Conservation (phyloP, 2,888 invertebrate genomes). For the Clistopyga incitator region DNA sequence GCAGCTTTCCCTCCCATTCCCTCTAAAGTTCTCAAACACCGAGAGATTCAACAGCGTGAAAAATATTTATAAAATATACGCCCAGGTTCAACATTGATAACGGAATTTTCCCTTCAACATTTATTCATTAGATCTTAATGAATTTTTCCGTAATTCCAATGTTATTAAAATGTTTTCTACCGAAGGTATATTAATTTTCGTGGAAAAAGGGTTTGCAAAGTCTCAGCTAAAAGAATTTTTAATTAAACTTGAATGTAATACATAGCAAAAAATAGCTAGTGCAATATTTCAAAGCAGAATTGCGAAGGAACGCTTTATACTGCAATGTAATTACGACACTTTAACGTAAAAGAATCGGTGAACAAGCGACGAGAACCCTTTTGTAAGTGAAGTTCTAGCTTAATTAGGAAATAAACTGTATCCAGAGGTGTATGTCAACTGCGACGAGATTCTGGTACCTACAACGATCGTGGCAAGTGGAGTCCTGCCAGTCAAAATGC, state of each 20-base stretch:
- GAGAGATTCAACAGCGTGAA: not conserved
- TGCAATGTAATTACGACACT: not conserved
- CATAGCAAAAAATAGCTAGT: not conserved
- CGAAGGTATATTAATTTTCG: not conserved
- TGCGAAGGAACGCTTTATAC: not conserved
- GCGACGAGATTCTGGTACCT: not conserved
- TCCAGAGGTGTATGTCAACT: not conserved
- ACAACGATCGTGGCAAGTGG: not conserved
- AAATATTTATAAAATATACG: not conserved
- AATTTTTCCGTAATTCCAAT: not conserved
- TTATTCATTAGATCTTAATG: not conserved
- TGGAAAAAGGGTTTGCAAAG: not conserved
- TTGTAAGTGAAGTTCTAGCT: not conserved
- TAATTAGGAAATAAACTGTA: slow-evolving; percentile 15
- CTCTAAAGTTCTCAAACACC: not conserved
- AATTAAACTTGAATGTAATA: not conserved
- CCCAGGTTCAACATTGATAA: not conserved
- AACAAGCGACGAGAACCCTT: not conserved
- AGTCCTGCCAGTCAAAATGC: not conserved
- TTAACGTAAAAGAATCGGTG: not conserved
- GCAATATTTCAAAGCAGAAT: not conserved
- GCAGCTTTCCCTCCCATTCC: not conserved
- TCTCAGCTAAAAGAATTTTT: not conserved
- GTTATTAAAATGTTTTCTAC: not conserved
- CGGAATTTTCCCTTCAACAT: not conserved